These are phyloP conservation scores for Leucophora obtusa DNA, from an alignment of 2,888 invertebrate species.

Conservation along the genomic window DNA sequence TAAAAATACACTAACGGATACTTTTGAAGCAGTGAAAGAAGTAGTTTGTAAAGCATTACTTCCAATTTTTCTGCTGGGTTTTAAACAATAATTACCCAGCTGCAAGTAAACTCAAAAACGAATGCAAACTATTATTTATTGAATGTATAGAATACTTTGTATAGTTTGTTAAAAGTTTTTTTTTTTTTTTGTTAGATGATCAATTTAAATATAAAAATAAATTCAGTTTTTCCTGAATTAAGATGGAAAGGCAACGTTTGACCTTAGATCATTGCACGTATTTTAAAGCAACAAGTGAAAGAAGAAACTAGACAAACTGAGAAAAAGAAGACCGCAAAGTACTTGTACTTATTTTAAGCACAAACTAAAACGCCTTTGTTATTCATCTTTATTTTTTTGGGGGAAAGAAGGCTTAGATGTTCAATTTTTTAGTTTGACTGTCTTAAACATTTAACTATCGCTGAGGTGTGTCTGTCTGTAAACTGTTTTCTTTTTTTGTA, in stretches of 20 bases:
- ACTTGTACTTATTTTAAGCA: slow-evolving; percentile 38
- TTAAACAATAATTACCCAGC: too few species aligned
- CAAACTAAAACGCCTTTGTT: slow-evolving; percentile 41
- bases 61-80: too few species aligned
- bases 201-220: slow-evolving; percentile 1
- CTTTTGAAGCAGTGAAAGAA: too few species aligned
- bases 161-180: neutral
- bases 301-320: slow-evolving; percentile 1
- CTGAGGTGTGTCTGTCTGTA: slow-evolving; percentile 19
- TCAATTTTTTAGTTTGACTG: slow-evolving; percentile 24
- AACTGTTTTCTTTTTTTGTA: neutral
- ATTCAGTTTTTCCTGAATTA: neutral
- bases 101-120: neutral
- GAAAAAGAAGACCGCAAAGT: slow-evolving; percentile 15
- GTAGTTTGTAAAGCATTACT: too few species aligned
- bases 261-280: slow-evolving; percentile 39
- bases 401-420: slow-evolving; percentile 14
- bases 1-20: too few species aligned
- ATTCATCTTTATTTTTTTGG: slow-evolving; percentile 12
- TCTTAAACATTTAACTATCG: slow-evolving; percentile 33
- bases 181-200: neutral
- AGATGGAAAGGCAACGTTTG: slow-evolving; percentile 16
- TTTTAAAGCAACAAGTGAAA: slow-evolving; percentile 20
- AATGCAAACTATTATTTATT: neutral
- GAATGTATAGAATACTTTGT: neutral